phyloP scores from a whole-genome alignment of 2,888 invertebrate species.

The Drosophila ustulata region DNA sequence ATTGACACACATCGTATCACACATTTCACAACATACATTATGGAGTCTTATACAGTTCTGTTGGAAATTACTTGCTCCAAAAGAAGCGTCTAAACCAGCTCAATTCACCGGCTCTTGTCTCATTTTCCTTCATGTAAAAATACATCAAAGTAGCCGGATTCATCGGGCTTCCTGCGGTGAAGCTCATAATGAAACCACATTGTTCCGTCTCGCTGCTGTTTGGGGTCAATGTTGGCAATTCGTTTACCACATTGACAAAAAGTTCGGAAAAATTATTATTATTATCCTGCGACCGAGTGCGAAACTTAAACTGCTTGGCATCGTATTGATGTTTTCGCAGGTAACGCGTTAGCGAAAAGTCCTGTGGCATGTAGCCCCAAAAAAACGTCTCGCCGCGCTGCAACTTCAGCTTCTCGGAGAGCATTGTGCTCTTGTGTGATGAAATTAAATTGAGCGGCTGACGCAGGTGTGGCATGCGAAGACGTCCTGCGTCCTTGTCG shows the following conservation, averaged over 20 bases:
- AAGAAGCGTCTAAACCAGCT: slow-evolving; percentile 42
- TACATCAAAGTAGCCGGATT: slow-evolving; percentile 5
- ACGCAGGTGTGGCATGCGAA: slow-evolving; percentile 45
- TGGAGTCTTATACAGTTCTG: not conserved
- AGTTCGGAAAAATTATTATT: slow-evolving; percentile 28
- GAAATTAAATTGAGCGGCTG: slow-evolving; percentile 44
- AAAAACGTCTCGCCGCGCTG: slow-evolving; percentile 50
- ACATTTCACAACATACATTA: not conserved
- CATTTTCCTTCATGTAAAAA: slow-evolving; percentile 39
- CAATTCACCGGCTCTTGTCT: not conserved
- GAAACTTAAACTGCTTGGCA: slow-evolving; percentile 27
- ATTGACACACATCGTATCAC: no score
- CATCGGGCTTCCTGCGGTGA: slow-evolving; percentile 1
- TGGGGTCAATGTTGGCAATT: not conserved
- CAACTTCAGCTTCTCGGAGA: not conserved
- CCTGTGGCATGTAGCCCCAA: slow-evolving; percentile 63
- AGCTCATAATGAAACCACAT: slow-evolving; percentile 48
- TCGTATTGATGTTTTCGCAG: slow-evolving; percentile 16
- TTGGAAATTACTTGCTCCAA: slow-evolving; percentile 5
- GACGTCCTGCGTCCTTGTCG: not conserved
- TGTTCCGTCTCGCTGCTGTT: not conserved
- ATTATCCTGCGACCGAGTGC: not conserved
- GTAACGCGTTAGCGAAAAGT: slow-evolving; percentile 25
- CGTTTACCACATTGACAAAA: slow-evolving; percentile 21
- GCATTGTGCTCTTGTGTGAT: slow-evolving; percentile 15